Percentiles rank a stretch among this genome's conserved stretches.
These are phyloP conservation scores for Andrena fulva DNA, from an alignment of 2,888 invertebrate genomes.

Conservation along the genomic window DNA sequence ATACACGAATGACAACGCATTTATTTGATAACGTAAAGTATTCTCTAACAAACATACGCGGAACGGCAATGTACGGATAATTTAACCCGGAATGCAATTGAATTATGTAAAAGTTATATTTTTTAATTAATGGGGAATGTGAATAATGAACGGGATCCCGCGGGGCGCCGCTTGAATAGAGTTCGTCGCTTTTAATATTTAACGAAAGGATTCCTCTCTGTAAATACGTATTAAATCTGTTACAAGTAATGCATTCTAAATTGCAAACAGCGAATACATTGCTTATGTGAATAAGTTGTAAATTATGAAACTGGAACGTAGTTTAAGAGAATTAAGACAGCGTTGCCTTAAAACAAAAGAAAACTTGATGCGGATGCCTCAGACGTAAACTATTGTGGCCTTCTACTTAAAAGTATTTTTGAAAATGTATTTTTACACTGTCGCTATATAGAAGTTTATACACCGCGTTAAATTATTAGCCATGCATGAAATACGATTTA, in stretches of 20 bases:
- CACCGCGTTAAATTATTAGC: background rate
- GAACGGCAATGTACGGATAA: background rate
- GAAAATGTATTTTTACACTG: slow-evolving; percentile 41
- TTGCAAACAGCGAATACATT: slow-evolving; percentile 10
- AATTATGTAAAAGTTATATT: background rate
- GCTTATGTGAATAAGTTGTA: slow-evolving; percentile 50
- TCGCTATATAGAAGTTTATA: slow-evolving; percentile 29
- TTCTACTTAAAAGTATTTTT: slow-evolving; percentile 61
- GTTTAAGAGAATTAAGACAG: slow-evolving; percentile 49
- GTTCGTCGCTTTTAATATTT: slow-evolving; percentile 9
- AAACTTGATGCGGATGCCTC: slow-evolving; percentile 20
- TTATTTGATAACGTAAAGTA: slow-evolving; percentile 12
- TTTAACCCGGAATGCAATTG: background rate
- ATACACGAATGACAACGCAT: slow-evolving; percentile 4
- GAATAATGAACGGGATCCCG: slow-evolving; percentile 10
- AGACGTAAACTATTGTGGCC: slow-evolving; percentile 46
- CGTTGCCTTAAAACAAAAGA: slow-evolving; percentile 35
- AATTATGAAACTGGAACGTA: slow-evolving; percentile 51
- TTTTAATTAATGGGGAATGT: background rate
- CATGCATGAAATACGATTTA: slow-evolving; percentile 25
- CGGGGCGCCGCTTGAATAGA: background rate
- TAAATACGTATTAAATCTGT: slow-evolving; percentile 33
- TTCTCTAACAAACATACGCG: background rate
- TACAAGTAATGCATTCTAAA: slow-evolving; percentile 7
- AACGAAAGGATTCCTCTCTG: slow-evolving; percentile 30